Evolutionary conservation across 2,888 invertebrate species (phyloP).

Genomic region (Deilephila porcellus): DNA sequence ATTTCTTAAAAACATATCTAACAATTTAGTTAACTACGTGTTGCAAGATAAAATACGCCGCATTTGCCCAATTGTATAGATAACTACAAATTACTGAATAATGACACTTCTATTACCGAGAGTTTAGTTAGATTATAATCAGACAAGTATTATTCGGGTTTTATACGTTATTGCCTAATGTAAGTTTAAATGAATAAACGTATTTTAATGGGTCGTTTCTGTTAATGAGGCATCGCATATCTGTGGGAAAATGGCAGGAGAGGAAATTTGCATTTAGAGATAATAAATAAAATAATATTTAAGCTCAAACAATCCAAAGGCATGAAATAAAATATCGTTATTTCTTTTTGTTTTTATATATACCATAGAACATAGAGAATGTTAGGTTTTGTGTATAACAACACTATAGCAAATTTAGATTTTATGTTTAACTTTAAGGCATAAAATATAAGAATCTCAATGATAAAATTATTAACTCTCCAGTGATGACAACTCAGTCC

Average conservation of each 20-base stretch:
- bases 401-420: not conserved
- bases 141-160: slow-evolving; percentile 23
- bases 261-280: slow-evolving; percentile 15
- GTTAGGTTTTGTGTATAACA: not conserved
- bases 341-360: not conserved
- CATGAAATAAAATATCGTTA: not conserved
- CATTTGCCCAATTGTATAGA: not conserved
- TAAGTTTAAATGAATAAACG: slow-evolving; percentile 8
- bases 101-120: not conserved
- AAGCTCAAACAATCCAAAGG: slow-evolving; percentile 15
- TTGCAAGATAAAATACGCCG: slow-evolving; percentile 14
- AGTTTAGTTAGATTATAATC: slow-evolving; percentile 18
- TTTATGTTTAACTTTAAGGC: no score
- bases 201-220: slow-evolving; percentile 7
- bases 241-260: not conserved
- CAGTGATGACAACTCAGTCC: no score
- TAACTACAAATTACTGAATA: not conserved
- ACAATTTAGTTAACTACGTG: not conserved
- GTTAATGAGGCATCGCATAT: not conserved
- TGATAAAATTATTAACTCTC: no score
- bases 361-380: not conserved
- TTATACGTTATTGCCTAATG: slow-evolving; percentile 16
- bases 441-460: no score
- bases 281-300: not conserved
- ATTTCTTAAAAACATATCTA: no score